Percentiles rank a stretch among this genome's conserved stretches.
phyloP scores from a whole-genome alignment of 2,888 invertebrate species.

The Chymomyza caudatula region DNA sequence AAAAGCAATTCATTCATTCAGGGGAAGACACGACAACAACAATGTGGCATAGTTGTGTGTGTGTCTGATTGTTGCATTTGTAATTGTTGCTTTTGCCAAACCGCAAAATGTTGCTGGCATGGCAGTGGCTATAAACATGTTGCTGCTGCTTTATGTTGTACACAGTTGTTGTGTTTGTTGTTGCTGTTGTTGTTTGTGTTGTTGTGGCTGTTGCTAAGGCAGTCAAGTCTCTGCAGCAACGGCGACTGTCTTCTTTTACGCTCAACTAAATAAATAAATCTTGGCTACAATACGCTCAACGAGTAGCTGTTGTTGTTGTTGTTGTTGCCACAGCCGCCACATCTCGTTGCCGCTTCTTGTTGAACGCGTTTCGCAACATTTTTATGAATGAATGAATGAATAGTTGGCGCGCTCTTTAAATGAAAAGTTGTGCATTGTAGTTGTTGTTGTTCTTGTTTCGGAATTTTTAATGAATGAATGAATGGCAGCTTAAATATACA shows the following conservation, averaged over 20 bases:
- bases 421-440: neutral
- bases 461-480: conserved; percentile 9
- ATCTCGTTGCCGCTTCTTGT: conserved; percentile 1
- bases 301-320: neutral
- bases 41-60: conserved; percentile 43
- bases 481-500: neutral
- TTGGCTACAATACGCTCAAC: conserved; percentile 24
- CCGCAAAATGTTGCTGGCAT: conserved; percentile 60
- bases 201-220: conserved; percentile 14
- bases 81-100: conserved; percentile 62
- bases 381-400: conserved; percentile 13
- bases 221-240: neutral
- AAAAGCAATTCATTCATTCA: conserved; percentile 68
- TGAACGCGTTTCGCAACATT: conserved; percentile 24
- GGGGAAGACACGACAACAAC: conserved; percentile 26
- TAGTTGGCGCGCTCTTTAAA: neutral
- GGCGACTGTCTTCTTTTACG: conserved; percentile 35
- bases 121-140: conserved; percentile 49
- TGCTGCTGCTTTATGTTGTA: conserved; percentile 26
- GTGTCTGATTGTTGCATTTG: conserved; percentile 26
- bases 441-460: conserved; percentile 1
- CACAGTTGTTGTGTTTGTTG: conserved; percentile 27
- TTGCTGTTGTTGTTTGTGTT: conserved; percentile 23
- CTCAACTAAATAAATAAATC: conserved; percentile 52
- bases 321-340: neutral